phyloP scores from a whole-genome alignment of 1,140 invertebrate species.

The Portunus trituberculatus region DNA sequence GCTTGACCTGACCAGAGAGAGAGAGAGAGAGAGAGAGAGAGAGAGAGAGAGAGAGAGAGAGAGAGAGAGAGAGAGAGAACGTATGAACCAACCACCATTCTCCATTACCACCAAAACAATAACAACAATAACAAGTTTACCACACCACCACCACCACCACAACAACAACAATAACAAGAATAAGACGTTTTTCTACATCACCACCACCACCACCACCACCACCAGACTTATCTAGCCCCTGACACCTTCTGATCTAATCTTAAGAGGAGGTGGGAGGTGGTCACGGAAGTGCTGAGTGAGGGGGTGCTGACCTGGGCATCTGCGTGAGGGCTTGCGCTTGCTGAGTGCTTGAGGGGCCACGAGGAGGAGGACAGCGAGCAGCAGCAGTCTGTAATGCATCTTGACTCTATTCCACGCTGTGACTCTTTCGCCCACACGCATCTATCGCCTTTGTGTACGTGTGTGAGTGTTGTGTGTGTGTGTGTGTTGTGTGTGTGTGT shows the following conservation, averaged over 20 bases:
- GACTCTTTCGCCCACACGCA: conserved; percentile 57
- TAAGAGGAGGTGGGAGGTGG: neutral
- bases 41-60: conserved; percentile 41
- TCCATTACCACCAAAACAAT: neutral
- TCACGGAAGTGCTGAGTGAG: neutral
- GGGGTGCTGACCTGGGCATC: conserved; percentile 61
- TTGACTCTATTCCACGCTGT: conserved; percentile 57
- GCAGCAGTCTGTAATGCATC: conserved; percentile 70
- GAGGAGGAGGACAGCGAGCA: conserved; percentile 67
- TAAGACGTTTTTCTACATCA: too few species aligned
- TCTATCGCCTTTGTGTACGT: neutral
- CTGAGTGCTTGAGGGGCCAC: conserved; percentile 71
- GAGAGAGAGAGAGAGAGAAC: conserved; percentile 33
- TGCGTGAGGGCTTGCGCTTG: conserved; percentile 63
- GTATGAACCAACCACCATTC: neutral
- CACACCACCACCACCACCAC: too few species aligned
- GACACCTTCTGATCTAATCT: too few species aligned
- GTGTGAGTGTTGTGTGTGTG: neutral
- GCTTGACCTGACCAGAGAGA: too few species aligned
- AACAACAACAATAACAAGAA: too few species aligned
- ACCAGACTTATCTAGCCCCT: too few species aligned
- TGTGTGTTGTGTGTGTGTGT: neutral
- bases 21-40: conserved; percentile 22
- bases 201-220: too few species aligned
- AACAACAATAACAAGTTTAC: too few species aligned